Conservation (phyloP, 2,888 invertebrate species). For the Epsilonema sp. region DNA sequence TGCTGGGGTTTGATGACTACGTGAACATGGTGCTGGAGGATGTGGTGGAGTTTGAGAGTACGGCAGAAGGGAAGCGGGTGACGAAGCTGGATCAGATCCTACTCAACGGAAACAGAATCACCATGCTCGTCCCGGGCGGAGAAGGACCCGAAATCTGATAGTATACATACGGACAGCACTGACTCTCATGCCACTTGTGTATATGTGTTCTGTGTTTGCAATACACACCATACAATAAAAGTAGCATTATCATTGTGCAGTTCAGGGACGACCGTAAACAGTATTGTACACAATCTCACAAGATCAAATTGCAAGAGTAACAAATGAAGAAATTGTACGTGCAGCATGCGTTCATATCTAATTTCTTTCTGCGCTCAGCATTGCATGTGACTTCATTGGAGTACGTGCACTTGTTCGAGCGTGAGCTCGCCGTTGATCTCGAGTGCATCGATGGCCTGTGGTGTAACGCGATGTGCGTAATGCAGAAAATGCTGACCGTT, state of each 20-base stretch:
- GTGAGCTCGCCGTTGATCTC: slow-evolving; percentile 4
- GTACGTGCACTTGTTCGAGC: slow-evolving; percentile 4
- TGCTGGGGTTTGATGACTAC: slow-evolving; percentile 43
- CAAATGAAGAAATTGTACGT: too few species aligned
- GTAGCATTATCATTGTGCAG: too few species aligned
- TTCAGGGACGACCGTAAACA: too few species aligned
- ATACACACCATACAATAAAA: too few species aligned
- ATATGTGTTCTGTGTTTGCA: too few species aligned
- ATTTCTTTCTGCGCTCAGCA: too few species aligned
- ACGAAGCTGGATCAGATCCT: slow-evolving; percentile 93
- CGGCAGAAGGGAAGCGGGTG: slow-evolving; percentile 80
- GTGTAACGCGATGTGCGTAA: not conserved
- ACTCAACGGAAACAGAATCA: slow-evolving; percentile 94
- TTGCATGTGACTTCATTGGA: too few species aligned
- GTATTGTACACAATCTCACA: too few species aligned
- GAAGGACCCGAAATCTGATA: slow-evolving; percentile 25
- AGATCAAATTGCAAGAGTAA: too few species aligned
- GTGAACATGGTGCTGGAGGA: slow-evolving; percentile 26
- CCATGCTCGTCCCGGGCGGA: slow-evolving; percentile 46
- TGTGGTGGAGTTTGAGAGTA: slow-evolving; percentile 47
- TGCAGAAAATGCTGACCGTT: not conserved
- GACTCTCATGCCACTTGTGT: too few species aligned
- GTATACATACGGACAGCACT: too few species aligned
- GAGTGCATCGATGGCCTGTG: not conserved
- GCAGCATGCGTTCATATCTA: too few species aligned